phyloP scores from a whole-genome alignment of 2,113 vertebrate species.

The Leuciscus idus region DNA sequence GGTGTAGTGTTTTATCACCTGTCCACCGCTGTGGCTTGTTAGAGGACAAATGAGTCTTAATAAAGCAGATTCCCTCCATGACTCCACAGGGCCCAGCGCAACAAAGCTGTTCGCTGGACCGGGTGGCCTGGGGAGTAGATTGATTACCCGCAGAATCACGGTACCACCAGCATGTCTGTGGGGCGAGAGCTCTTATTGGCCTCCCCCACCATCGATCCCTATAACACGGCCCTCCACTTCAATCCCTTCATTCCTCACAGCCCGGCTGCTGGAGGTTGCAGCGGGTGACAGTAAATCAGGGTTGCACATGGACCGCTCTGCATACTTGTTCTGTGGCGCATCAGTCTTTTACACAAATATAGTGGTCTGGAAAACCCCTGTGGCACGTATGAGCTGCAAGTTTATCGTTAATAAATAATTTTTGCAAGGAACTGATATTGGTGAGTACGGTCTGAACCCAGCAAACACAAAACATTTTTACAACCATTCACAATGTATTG shows the following conservation, averaged over 20 bases:
- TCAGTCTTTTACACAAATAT: neutral
- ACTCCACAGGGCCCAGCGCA: constrained; percentile 65
- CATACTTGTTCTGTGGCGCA: constrained; percentile 61
- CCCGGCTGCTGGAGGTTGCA: constrained; percentile 70
- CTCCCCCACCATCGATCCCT: constrained; percentile 35
- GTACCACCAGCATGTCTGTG: constrained; percentile 73
- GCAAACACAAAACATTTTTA: too few relatives aligned
- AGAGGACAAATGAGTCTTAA: constrained; percentile 77
- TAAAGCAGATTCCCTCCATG: constrained; percentile 68
- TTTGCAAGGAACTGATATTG: neutral
- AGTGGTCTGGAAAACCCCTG: neutral
- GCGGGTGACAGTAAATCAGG: constrained; percentile 77
- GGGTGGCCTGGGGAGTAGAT: constrained; percentile 71
- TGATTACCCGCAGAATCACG: constrained; percentile 74
- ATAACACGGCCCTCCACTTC: constrained; percentile 63
- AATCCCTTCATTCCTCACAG: constrained; percentile 70
- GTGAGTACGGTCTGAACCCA: too few relatives aligned
- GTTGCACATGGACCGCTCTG: constrained; percentile 64
- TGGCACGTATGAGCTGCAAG: constrained; percentile 14
- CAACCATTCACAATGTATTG: too few relatives aligned
- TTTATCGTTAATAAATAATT: constrained; percentile 6
- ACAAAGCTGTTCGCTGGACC: constrained; percentile 66
- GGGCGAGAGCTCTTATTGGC: constrained; percentile 68
- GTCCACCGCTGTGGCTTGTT: constrained; percentile 73
- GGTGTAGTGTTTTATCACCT: constrained; percentile 74